Evolutionary conservation across 1,140 invertebrate genomes (phyloP).

Genomic region (Trichonephila inaurata): DNA sequence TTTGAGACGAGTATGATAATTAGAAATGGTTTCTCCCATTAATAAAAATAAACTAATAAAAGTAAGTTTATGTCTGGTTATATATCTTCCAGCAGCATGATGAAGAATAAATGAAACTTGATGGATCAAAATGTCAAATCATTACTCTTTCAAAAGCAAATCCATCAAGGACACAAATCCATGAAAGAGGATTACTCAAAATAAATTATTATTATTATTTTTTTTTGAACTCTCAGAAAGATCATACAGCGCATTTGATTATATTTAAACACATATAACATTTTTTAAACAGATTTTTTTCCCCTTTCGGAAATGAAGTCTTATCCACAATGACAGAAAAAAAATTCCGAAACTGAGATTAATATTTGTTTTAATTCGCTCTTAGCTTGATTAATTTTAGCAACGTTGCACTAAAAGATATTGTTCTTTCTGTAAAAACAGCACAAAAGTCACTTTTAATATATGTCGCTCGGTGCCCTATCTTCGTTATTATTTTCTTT

Average conservation of each 20-base stretch:
- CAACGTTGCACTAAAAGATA: background rate
- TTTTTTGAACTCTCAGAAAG: background rate
- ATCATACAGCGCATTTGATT: background rate
- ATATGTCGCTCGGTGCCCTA: background rate
- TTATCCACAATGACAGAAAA: background rate
- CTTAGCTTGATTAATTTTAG: conserved; percentile 8
- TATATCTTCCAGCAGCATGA: background rate
- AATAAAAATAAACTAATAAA: background rate
- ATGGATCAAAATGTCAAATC: background rate
- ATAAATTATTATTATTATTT: background rate
- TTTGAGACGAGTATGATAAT: no score
- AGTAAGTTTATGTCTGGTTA: background rate
- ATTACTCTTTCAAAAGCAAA: background rate
- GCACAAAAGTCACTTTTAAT: background rate
- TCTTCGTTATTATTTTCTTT: background rate
- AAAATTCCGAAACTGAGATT: background rate
- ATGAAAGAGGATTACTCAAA: background rate
- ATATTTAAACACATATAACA: background rate
- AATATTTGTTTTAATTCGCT: conserved; percentile 7
- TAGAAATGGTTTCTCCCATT: background rate
- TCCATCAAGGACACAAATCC: background rate
- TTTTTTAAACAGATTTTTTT: background rate
- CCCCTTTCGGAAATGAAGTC: background rate
- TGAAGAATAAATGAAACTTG: no score
- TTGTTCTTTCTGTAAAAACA: background rate